Evolutionary conservation across 2,888 invertebrate species (phyloP).

Genomic region (Amphipoea lucens): DNA sequence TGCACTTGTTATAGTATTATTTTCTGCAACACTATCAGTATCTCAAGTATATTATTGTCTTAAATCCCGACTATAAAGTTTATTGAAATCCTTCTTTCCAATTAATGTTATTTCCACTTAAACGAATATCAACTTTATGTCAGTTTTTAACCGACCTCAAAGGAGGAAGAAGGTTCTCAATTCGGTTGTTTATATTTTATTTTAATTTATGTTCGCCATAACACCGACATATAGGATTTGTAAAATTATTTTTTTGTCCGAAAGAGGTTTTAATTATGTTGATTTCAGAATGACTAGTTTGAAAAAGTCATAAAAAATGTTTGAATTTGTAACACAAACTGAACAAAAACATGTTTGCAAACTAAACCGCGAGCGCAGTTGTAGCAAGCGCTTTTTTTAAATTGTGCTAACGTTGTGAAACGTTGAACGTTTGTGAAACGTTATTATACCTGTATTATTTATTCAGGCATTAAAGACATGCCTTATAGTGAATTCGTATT

Average conservation of each 20-base stretch:
- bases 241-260: no score
- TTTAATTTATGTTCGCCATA: no score
- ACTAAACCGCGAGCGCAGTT: background rate
- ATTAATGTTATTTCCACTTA: background rate
- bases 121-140: background rate
- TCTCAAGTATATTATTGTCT: background rate
- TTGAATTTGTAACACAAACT: background rate
- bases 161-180: no score
- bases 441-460: conserved; percentile 1
- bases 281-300: conserved; percentile 3
- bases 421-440: no score
- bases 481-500: conserved; percentile 15
- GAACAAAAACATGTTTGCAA: background rate
- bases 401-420: background rate
- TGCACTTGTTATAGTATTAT: conserved; percentile 23
- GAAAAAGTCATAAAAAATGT: background rate
- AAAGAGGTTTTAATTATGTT: background rate
- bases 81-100: background rate
- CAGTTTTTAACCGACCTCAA: no score
- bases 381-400: background rate
- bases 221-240: no score
- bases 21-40: background rate
- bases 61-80: background rate
- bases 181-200: no score
- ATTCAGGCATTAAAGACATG: background rate